A percentile compares a stretch with the other conserved stretches of the same genome.
phyloP scores from a whole-genome alignment of 1,140 invertebrate species.

The Drosophila takahashii region DNA sequence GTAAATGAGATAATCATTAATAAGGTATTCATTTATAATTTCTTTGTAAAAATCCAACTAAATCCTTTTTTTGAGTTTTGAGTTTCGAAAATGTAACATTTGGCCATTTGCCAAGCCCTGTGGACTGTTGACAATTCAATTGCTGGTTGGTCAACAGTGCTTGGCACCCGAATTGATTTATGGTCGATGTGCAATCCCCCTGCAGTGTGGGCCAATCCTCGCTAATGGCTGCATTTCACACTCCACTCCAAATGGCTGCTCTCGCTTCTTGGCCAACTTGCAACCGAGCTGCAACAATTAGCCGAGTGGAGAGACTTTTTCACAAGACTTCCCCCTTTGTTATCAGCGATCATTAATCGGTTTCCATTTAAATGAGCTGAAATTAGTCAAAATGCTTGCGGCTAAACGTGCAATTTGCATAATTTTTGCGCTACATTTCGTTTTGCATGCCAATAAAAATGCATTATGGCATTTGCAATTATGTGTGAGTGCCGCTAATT shows the following conservation, averaged over 20 bases:
- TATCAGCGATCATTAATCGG: conserved; percentile 53
- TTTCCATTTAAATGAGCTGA: conserved; percentile 62
- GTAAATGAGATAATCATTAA: background rate
- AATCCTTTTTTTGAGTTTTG: background rate
- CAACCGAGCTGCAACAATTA: conserved; percentile 25
- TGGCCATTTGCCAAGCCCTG: conserved; percentile 9
- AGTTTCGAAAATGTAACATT: background rate
- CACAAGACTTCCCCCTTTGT: conserved; percentile 48
- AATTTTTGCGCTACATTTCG: conserved; percentile 50
- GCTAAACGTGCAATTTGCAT: conserved; percentile 64
- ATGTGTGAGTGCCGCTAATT: conserved; percentile 62
- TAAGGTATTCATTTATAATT: background rate
- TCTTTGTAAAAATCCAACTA: background rate
- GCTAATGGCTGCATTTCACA: conserved; percentile 39
- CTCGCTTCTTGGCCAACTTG: conserved; percentile 39
- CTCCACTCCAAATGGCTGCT: conserved; percentile 8
- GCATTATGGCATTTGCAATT: conserved; percentile 66
- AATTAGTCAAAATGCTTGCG: conserved; percentile 57
- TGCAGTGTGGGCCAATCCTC: conserved; percentile 23
- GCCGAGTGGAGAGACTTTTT: conserved; percentile 20
- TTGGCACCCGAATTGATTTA: conserved; percentile 30
- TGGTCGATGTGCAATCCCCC: conserved; percentile 19
- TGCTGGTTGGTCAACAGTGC: conserved; percentile 7
- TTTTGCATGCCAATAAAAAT: conserved; percentile 62
- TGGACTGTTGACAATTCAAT: conserved; percentile 35